A percentile compares a stretch with the other conserved stretches of the same genome.
These are phyloP conservation scores for Athene noctua DNA, from an alignment of 2,113 vertebrate species.

Conservation along the genomic window DNA sequence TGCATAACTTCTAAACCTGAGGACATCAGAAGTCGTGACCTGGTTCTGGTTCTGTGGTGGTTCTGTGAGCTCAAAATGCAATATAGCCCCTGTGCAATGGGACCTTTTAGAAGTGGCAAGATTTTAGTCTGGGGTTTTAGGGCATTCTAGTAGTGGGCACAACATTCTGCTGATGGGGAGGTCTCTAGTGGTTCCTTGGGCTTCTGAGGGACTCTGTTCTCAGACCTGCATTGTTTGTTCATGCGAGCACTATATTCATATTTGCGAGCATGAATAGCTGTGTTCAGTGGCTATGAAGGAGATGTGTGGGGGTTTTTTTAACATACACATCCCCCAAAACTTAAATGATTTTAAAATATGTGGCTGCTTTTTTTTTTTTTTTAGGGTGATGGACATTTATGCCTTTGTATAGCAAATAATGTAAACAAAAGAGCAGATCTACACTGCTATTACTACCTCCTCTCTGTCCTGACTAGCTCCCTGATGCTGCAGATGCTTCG, in stretches of 20 bases:
- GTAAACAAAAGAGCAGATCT: background rate
- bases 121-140: background rate
- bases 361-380: background rate
- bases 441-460: background rate
- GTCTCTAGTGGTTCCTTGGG: background rate
- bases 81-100: background rate
- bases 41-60: background rate
- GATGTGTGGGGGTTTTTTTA: background rate
- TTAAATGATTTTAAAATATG: background rate
- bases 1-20: background rate
- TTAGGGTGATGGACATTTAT: background rate
- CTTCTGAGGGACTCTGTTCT: background rate
- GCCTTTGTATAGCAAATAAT: background rate
- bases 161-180: background rate
- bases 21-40: background rate
- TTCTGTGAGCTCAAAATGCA: background rate
- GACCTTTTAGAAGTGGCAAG: background rate
- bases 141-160: background rate
- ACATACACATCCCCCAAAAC: background rate
- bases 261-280: background rate
- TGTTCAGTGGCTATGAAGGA: background rate
- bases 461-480: background rate
- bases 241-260: background rate
- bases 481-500: background rate
- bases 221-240: background rate